These are phyloP conservation scores for Rhamphomyia laevipes DNA, from an alignment of 2,888 invertebrate species.

Conservation along the genomic window DNA sequence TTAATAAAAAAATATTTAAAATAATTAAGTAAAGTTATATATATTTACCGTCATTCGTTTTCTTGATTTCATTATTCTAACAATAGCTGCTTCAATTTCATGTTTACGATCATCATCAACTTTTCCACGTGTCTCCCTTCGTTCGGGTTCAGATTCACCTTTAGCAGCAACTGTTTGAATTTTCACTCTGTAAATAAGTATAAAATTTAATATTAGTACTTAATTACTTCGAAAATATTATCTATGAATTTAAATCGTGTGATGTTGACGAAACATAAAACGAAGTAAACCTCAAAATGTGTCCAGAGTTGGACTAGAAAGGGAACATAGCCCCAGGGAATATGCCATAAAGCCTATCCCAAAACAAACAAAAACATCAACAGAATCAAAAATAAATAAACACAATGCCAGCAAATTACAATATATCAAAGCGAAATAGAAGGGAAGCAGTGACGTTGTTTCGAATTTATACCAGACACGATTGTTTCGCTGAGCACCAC, in stretches of 20 bases:
- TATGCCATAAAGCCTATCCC: no score
- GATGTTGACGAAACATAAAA: not conserved
- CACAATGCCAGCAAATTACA: no score
- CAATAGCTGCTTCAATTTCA: slow-evolving; percentile 98
- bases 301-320: no score
- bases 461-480: no score
- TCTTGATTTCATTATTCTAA: slow-evolving; percentile 93
- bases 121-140: slow-evolving; percentile 93
- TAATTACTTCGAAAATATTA: not conserved
- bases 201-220: not conserved
- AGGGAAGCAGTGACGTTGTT: no score
- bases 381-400: no score
- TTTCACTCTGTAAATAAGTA: slow-evolving; percentile 54
- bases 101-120: slow-evolving; percentile 98
- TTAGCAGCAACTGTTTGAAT: slow-evolving; percentile 91
- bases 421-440: no score
- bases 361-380: no score
- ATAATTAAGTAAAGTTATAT: not conserved
- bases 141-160: slow-evolving; percentile 97
- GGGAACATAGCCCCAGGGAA: no score
- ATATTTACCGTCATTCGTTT: slow-evolving; percentile 72
- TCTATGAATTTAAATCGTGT: not conserved
- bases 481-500: no score
- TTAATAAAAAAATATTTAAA: not conserved
- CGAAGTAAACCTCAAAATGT: not conserved